phyloP scores from a whole-genome alignment of 2,888 invertebrate species.

The Drosophila suboccidentalis region DNA sequence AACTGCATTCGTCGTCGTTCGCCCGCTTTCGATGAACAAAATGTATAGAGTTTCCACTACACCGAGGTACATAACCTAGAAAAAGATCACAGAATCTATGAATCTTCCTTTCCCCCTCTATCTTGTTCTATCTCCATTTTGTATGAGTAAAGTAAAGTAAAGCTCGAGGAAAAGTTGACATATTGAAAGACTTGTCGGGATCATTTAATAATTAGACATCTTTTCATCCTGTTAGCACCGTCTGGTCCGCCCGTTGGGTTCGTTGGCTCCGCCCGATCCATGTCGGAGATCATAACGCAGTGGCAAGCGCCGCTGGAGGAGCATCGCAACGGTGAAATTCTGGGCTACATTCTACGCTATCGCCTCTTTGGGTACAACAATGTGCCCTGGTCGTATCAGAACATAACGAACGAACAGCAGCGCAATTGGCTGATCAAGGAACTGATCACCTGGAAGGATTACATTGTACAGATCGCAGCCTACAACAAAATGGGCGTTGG shows the following conservation, averaged over 20 bases:
- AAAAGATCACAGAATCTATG: slow-evolving; percentile 11
- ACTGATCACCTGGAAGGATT: slow-evolving; percentile 98
- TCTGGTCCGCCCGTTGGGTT: slow-evolving; percentile 98
- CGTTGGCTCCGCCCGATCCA: slow-evolving; percentile 96
- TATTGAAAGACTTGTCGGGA: not conserved
- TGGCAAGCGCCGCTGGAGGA: slow-evolving; percentile 98
- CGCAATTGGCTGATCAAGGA: slow-evolving; percentile 96
- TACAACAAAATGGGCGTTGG: slow-evolving; percentile 99
- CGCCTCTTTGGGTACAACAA: slow-evolving; percentile 96
- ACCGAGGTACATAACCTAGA: slow-evolving; percentile 83
- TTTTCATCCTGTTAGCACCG: slow-evolving; percentile 89
- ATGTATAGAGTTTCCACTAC: slow-evolving; percentile 84
- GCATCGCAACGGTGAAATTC: slow-evolving; percentile 96
- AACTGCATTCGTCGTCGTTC: slow-evolving; percentile 51
- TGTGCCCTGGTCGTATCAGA: slow-evolving; percentile 96
- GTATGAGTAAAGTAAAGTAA: slow-evolving; percentile 8
- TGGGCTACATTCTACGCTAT: slow-evolving; percentile 97
- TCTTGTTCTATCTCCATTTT: slow-evolving; percentile 4
- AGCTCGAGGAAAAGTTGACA: slow-evolving; percentile 6
- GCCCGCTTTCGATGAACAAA: slow-evolving; percentile 68
- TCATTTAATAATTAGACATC: not conserved
- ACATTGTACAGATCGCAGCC: slow-evolving; percentile 97
- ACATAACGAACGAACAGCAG: slow-evolving; percentile 97
- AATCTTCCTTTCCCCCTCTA: no score
- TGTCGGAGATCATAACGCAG: slow-evolving; percentile 97